These are phyloP conservation scores for Drosophila tsacasi DNA, from an alignment of 1,140 invertebrate genomes.

Conservation along the genomic window DNA sequence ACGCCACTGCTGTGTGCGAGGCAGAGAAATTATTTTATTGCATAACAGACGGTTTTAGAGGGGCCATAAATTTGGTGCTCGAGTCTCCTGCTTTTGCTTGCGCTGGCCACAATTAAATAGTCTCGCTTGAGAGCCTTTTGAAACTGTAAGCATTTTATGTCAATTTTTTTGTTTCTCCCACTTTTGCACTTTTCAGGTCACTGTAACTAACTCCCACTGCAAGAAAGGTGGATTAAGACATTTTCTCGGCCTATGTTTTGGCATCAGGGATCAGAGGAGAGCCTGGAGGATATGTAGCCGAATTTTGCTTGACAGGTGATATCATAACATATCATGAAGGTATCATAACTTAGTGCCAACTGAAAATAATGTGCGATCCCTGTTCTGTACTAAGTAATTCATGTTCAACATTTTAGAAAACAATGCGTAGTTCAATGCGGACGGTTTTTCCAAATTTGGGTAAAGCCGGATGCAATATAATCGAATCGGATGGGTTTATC, in stretches of 20 bases:
- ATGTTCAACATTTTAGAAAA: no score
- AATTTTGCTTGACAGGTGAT: neutral
- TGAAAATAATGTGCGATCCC: no score
- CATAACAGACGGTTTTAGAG: slow-evolving; percentile 73
- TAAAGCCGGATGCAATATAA: no score
- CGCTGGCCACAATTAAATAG: slow-evolving; percentile 73
- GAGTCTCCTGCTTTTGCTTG: slow-evolving; percentile 53
- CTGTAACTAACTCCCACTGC: slow-evolving; percentile 1
- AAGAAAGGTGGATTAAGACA: neutral
- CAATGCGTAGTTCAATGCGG: no score
- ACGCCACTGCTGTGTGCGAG: neutral
- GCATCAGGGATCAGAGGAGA: neutral
- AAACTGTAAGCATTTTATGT: slow-evolving; percentile 76
- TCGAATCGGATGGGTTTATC: no score
- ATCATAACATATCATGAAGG: neutral
- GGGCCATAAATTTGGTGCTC: slow-evolving; percentile 71
- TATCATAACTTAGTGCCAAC: no score
- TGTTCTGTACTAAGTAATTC: no score
- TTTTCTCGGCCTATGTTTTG: neutral
- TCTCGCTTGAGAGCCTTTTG: slow-evolving; percentile 66
- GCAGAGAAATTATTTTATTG: slow-evolving; percentile 76
- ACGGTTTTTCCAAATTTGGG: no score
- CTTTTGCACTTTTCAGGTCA: slow-evolving; percentile 15
- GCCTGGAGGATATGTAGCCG: neutral
- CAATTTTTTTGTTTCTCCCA: slow-evolving; percentile 40